phyloP scores from a whole-genome alignment of 2,113 vertebrate genomes.

The Scalopus aquaticus region DNA sequence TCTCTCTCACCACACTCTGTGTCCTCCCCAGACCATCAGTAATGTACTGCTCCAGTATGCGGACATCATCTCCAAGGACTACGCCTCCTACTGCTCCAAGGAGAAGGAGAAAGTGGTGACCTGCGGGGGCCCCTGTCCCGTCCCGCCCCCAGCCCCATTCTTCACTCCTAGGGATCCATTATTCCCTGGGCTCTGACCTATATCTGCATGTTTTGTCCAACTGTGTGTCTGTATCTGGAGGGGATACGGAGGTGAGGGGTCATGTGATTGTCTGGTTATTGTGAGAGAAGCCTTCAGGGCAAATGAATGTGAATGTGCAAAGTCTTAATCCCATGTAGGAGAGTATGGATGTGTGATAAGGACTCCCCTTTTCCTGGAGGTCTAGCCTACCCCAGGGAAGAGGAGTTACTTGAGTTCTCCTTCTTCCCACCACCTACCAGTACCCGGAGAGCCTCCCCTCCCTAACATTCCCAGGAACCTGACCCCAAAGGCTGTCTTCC shows the following conservation, averaged over 20 bases:
- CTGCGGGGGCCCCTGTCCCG: constrained; percentile 46
- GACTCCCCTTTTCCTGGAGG: neutral
- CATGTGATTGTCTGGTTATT: neutral
- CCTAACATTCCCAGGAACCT: neutral
- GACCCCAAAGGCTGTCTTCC: neutral
- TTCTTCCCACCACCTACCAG: neutral
- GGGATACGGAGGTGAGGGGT: neutral
- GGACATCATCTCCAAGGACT: constrained; percentile 96
- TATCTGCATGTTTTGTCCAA: neutral
- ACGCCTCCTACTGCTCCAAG: constrained; percentile 95
- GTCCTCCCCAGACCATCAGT: constrained; percentile 93
- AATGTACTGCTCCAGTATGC: constrained; percentile 97
- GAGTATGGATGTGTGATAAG: neutral
- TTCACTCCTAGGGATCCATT: neutral
- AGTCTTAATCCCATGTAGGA: neutral
- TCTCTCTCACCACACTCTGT: neutral
- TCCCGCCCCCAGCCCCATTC: neutral
- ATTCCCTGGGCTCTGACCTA: neutral
- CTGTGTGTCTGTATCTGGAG: neutral
- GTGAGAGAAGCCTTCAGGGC: neutral
- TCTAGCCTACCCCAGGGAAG: neutral
- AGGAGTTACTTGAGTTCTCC: neutral
- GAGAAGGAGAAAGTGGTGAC: constrained; percentile 96
- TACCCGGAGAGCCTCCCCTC: neutral
- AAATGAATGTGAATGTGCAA: neutral